Evolutionary conservation across 2,888 invertebrate species (phyloP).

Genomic region (Drosophila greeni): DNA sequence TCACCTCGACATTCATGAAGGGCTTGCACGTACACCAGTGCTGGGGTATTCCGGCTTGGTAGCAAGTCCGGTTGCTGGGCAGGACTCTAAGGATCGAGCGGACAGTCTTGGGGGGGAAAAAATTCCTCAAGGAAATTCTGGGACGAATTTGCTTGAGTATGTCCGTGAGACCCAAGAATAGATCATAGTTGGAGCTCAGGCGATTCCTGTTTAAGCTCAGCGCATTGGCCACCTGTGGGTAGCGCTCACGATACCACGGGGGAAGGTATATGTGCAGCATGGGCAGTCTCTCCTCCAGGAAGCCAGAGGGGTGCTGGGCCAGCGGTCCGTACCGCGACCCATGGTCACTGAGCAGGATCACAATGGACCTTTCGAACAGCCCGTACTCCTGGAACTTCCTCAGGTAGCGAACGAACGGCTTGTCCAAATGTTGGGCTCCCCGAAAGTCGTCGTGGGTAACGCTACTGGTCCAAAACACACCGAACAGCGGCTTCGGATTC

Average conservation of each 20-base stretch:
- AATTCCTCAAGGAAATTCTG: background rate
- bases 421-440: slow-evolving; percentile 83
- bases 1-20: slow-evolving; percentile 55
- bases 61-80: slow-evolving; percentile 81
- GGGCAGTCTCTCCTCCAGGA: slow-evolving; percentile 87
- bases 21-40: slow-evolving; percentile 87
- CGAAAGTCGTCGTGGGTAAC: slow-evolving; percentile 84
- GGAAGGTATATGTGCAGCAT: slow-evolving; percentile 85
- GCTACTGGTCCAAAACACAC: slow-evolving; percentile 86
- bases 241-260: slow-evolving; percentile 80
- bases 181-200: slow-evolving; percentile 85
- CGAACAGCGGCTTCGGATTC: slow-evolving; percentile 81
- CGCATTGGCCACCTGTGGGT: slow-evolving; percentile 80
- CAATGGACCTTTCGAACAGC: slow-evolving; percentile 78
- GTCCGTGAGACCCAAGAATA: slow-evolving; percentile 77
- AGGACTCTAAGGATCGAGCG: slow-evolving; percentile 59
- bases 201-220: slow-evolving; percentile 82
- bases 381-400: slow-evolving; percentile 78
- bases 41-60: slow-evolving; percentile 82
- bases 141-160: slow-evolving; percentile 15
- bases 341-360: slow-evolving; percentile 87
- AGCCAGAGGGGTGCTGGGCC: slow-evolving; percentile 83
- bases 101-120: slow-evolving; percentile 81
- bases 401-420: slow-evolving; percentile 80
- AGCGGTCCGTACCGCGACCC: slow-evolving; percentile 85